phyloP scores from a whole-genome alignment of 2,797 vertebrate species.

The Tiaroga cobitis region DNA sequence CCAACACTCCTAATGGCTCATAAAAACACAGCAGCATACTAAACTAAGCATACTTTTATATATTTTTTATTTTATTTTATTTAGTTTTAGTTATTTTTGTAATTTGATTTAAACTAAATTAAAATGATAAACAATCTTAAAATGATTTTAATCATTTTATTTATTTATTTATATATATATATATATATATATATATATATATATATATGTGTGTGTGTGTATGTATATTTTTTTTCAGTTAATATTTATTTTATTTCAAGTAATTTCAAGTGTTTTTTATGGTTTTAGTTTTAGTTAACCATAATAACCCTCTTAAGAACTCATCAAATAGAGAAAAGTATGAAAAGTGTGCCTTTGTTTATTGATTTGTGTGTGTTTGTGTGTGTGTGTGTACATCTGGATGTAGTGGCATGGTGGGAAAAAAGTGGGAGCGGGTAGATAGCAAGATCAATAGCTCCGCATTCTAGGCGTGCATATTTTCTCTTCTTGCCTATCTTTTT shows the following conservation, averaged over 20 bases:
- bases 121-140: too few species aligned
- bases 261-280: too few species aligned
- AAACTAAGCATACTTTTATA: not conserved
- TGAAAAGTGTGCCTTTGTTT: slow-evolving; percentile 57
- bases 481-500: slow-evolving; percentile 11
- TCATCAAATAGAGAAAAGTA: slow-evolving; percentile 43
- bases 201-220: too few species aligned
- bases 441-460: slow-evolving; percentile 53
- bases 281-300: not conserved
- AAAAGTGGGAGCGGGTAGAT: slow-evolving; percentile 48
- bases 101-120: not conserved
- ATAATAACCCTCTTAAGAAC: not conserved
- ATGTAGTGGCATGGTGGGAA: slow-evolving; percentile 44
- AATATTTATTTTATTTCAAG: not conserved
- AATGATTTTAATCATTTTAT: too few species aligned
- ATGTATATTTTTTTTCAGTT: too few species aligned
- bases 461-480: slow-evolving; percentile 42
- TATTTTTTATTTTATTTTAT: too few species aligned
- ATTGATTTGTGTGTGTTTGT: slow-evolving; percentile 38
- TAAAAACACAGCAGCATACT: slow-evolving; percentile 47
- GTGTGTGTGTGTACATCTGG: slow-evolving; percentile 21
- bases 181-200: too few species aligned
- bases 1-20: slow-evolving; percentile 36
- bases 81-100: too few species aligned
- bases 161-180: too few species aligned